Evolutionary conservation across 1,140 invertebrate species (phyloP), one percentile per base, ranked within the genome.

Genomic region (Mycetomoellerius zeteki): DNA sequence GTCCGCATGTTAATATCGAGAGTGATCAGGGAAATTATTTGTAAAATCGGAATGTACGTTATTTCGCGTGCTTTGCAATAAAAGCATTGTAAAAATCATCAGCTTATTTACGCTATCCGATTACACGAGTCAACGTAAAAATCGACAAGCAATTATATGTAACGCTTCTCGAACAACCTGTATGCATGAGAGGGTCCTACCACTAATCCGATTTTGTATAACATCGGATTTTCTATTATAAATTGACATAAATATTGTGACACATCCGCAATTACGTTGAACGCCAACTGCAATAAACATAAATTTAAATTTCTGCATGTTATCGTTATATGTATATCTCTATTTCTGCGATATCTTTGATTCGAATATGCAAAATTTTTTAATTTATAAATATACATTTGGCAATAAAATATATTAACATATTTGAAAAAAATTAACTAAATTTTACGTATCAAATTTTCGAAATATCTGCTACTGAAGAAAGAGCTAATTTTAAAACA

Each of bases 171-270:
- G 30, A 27, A 75, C 43, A 73, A 43, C 16, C 21, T 64, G 47
- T 65, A 24, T n/a, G 60, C 37, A 47, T 47, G 58, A 37, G 58
- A 80, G n/a, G 6, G 30, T 10, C 47, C 14, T 43, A 33, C 27
- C 47, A 43, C 50, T 86, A 86, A 86, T 86, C 84, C 47, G 75
- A 80, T 86, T 86, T 43, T 67, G 62, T 65, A 77, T 80, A 86
- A 65, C 67, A 67, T 58, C 30, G 84, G 84, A 85, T 85, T 77
- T 76, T 85, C 76, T 33, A 37, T 80, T 85, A 33, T 80, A 69
- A 50, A 80, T 80, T 69, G 43, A 80, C 30, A 65, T 14, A 69
- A 69, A 80, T 67, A 50, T 80, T 27, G 62, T 24, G 33, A 52
- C 30, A n/a, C 43, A 78, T 43, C 27, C 65, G 62, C 62, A 54